Percentiles rank a stretch among this genome's conserved stretches.
Evolutionary conservation across 2,888 invertebrate genomes (phyloP).

Genomic region (Tromatobia lineatoria): DNA sequence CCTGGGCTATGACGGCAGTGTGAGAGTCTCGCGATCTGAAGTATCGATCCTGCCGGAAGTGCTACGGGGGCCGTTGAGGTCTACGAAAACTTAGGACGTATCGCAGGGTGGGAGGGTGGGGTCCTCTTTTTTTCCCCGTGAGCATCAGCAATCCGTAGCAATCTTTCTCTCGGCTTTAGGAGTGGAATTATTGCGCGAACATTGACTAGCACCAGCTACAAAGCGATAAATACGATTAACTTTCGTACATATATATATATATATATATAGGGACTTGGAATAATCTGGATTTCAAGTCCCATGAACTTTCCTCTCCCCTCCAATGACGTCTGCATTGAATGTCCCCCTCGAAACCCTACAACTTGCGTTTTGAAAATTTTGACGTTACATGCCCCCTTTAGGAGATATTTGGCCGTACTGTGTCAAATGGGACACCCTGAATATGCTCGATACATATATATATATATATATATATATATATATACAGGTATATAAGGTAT

Average conservation of each 20-base stretch:
- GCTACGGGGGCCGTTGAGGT: constrained; percentile 34
- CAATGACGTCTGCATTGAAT: no score
- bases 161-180: background rate
- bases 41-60: constrained; percentile 64
- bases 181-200: background rate
- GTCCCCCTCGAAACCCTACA: no score
- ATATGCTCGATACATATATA: no score
- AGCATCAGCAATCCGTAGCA: background rate
- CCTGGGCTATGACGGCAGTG: constrained; percentile 38
- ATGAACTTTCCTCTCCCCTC: no score
- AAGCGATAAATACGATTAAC: background rate
- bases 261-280: no score
- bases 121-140: background rate
- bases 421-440: no score
- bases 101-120: constrained; percentile 2
- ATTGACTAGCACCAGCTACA: background rate
- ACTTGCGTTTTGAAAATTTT: no score
- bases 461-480: no score
- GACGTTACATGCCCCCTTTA: no score
- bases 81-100: constrained; percentile 48
- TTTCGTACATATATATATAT: background rate
- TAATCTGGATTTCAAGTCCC: no score
- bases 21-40: constrained; percentile 48
- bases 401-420: no score
- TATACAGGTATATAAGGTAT: no score